phyloP scores from a whole-genome alignment of 2,797 vertebrate species.

The Hydrolagus colliei region DNA sequence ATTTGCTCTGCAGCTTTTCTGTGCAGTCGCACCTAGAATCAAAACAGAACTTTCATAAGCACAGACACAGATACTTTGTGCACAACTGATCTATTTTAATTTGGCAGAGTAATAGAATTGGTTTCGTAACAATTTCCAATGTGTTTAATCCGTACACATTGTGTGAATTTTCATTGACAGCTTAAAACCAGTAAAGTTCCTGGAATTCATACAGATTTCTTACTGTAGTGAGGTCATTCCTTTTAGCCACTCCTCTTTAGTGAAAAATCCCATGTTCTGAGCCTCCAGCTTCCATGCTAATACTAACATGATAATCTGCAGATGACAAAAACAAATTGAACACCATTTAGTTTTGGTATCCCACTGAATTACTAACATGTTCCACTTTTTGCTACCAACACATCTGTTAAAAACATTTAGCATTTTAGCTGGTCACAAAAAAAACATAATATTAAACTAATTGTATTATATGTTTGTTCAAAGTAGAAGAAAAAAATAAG shows the following conservation, averaged over 20 bases:
- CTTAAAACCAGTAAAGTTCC: no score
- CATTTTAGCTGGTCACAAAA: neutral
- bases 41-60: slow-evolving; percentile 39
- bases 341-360: no score
- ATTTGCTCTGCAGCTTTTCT: slow-evolving; percentile 82
- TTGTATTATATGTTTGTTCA: no score
- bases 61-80: slow-evolving; percentile 33
- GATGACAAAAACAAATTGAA: slow-evolving; percentile 40
- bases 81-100: neutral
- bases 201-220: slow-evolving; percentile 46
- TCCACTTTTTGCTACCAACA: neutral
- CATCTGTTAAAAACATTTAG: neutral
- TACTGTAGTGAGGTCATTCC: slow-evolving; percentile 93
- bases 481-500: no score
- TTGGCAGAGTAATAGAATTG: neutral
- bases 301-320: slow-evolving; percentile 92
- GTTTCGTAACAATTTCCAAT: no score
- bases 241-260: slow-evolving; percentile 93
- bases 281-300: slow-evolving; percentile 94
- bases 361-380: neutral
- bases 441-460: no score
- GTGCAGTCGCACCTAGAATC: slow-evolving; percentile 82
- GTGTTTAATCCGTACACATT: no score
- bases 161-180: no score
- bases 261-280: slow-evolving; percentile 94